Percentiles rank a stretch among this genome's conserved stretches.
Evolutionary conservation across 2,888 invertebrate genomes (phyloP).

Genomic region (Yponomeuta evonymella): DNA sequence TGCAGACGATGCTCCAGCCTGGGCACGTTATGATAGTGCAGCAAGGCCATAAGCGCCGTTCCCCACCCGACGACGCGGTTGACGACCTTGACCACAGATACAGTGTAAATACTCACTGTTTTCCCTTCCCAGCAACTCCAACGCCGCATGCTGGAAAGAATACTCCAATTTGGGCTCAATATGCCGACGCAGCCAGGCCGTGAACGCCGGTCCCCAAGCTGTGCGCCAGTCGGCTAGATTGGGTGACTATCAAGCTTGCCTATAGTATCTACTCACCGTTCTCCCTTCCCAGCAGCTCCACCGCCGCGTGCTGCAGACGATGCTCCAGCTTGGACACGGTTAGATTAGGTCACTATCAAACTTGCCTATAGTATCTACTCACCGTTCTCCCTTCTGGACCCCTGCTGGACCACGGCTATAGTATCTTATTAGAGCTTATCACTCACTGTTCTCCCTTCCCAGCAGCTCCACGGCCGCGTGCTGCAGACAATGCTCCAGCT

Average conservation of each 20-base stretch:
- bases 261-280: constrained; percentile 36
- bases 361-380: constrained; percentile 2
- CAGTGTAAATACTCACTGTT: constrained; percentile 32
- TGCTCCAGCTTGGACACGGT: constrained; percentile 87
- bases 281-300: constrained; percentile 55
- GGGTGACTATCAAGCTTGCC: too few relatives aligned
- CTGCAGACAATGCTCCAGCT: constrained; percentile 83
- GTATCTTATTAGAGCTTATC: background rate
- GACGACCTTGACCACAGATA: constrained; percentile 58
- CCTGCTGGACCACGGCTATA: background rate
- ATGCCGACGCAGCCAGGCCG: constrained; percentile 86
- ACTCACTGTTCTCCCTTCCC: constrained; percentile 49
- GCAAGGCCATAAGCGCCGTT: constrained; percentile 78
- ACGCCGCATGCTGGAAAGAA: constrained; percentile 72
- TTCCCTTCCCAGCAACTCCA: constrained; percentile 50
- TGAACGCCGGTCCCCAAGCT: constrained; percentile 70
- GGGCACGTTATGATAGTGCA: constrained; percentile 90
- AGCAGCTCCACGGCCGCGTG: constrained; percentile 60
- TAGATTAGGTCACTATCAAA: too few relatives aligned
- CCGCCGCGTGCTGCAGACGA: constrained; percentile 72
- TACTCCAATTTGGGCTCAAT: constrained; percentile 92
- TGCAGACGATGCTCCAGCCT: constrained; percentile 85
- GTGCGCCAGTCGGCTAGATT: constrained; percentile 78
- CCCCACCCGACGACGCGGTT: constrained; percentile 83
- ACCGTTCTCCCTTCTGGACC: constrained; percentile 46